Evolutionary conservation across 2,888 invertebrate species (phyloP).

Genomic region (Eudasyphora cyanicolor): DNA sequence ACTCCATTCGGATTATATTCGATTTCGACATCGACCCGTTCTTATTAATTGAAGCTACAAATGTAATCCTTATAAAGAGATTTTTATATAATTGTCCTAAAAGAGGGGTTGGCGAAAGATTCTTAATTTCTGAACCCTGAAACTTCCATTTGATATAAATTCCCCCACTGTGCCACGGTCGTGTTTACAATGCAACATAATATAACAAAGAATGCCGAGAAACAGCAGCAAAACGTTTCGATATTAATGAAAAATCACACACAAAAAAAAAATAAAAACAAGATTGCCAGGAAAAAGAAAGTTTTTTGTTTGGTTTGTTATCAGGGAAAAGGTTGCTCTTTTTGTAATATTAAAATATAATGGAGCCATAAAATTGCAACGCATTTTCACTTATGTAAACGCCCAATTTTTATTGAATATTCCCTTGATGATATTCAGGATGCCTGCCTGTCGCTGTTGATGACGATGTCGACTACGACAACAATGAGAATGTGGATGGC

Average conservation of each 20-base stretch:
- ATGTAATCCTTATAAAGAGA: too few species aligned
- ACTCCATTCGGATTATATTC: too few species aligned
- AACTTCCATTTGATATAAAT: too few species aligned
- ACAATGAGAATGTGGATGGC: too few species aligned
- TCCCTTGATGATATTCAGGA: constrained; percentile 51
- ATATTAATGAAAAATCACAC: constrained; percentile 27
- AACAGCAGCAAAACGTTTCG: neutral
- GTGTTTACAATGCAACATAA: constrained; percentile 40
- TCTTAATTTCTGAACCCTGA: too few species aligned
- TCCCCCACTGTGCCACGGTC: too few species aligned
- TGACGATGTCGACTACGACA: constrained; percentile 35
- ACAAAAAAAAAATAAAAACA: constrained; percentile 24
- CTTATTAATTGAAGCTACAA: too few species aligned
- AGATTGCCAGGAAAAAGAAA: constrained; percentile 60
- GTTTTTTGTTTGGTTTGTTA: constrained; percentile 38
- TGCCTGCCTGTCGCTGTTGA: constrained; percentile 38
- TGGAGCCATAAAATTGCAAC: constrained; percentile 65
- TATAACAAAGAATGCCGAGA: constrained; percentile 45
- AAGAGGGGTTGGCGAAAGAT: too few species aligned
- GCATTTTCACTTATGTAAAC: constrained; percentile 66
- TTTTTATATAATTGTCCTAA: too few species aligned
- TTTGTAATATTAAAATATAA: constrained; percentile 61
- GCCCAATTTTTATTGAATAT: constrained; percentile 66
- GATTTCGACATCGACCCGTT: too few species aligned
- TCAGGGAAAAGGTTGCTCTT: constrained; percentile 28